Conservation (phyloP, 2,113 vertebrate species). For the Pteropus alecto region DNA sequence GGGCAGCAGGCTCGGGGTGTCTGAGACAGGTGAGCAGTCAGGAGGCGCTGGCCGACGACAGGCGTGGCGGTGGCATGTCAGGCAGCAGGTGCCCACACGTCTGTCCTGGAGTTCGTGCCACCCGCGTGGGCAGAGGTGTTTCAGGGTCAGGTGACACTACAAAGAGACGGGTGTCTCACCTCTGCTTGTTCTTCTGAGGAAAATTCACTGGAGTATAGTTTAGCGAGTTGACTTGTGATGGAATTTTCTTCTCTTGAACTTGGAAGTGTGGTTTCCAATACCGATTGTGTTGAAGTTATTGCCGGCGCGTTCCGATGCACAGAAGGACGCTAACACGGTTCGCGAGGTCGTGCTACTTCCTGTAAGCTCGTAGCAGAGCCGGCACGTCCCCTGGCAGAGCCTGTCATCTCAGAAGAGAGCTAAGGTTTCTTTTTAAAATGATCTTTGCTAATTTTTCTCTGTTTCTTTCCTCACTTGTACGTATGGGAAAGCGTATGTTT, state of each 20-base stretch:
- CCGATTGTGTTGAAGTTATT: not conserved
- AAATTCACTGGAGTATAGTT: not conserved
- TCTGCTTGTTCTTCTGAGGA: not conserved
- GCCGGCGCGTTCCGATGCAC: accelerated
- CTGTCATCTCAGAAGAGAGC: not conserved
- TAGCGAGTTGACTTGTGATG: not conserved
- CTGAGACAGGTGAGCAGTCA: not conserved
- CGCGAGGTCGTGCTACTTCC: accelerated
- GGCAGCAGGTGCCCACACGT: not conserved
- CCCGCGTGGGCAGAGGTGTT: not conserved
- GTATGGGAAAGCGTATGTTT: too few species aligned
- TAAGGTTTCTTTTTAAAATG: not conserved
- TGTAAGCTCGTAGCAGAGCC: accelerated
- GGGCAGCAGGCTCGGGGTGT: not conserved
- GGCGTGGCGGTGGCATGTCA: too few species aligned
- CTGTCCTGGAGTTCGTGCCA: not conserved
- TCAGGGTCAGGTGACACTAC: not conserved
- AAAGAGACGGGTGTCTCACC: not conserved
- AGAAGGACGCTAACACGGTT: too few species aligned
- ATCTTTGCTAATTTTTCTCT: not conserved
- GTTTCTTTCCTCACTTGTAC: not conserved
- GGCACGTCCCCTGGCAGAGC: accelerated
- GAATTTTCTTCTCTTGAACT: not conserved
- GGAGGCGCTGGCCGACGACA: too few species aligned
- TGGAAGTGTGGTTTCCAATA: not conserved